phyloP scores from a whole-genome alignment of 2,797 vertebrate species.

The Vultur gryphus region DNA sequence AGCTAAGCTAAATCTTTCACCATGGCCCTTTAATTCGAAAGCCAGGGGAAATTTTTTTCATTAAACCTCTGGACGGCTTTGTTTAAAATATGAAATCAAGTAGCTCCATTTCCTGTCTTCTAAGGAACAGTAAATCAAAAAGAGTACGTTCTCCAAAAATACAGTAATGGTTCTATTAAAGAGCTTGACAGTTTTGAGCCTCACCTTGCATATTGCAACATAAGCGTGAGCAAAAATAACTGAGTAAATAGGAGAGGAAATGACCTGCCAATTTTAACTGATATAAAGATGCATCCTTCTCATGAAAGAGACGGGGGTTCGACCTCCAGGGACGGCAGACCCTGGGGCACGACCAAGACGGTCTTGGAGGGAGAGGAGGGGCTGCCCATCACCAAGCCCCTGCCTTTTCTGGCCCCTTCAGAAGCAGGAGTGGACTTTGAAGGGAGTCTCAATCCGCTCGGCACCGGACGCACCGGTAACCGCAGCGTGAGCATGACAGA shows the following conservation, averaged over 20 bases:
- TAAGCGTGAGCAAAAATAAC: background rate
- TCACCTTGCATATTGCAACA: slow-evolving; percentile 61
- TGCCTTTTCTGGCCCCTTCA: background rate
- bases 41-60: slow-evolving; percentile 67
- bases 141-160: slow-evolving; percentile 32
- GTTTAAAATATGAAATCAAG: slow-evolving; percentile 69
- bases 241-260: background rate
- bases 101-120: slow-evolving; percentile 72
- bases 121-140: slow-evolving; percentile 65
- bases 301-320: background rate
- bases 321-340: accelerated
- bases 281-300: background rate
- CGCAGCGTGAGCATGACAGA: accelerated
- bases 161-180: slow-evolving; percentile 56
- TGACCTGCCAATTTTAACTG: background rate
- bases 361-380: background rate
- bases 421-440: background rate
- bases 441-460: background rate
- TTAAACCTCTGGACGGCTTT: slow-evolving; percentile 64
- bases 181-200: slow-evolving; percentile 59
- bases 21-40: slow-evolving; percentile 61
- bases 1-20: slow-evolving; percentile 64
- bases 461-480: background rate
- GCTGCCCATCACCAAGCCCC: background rate
- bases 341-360: accelerated